A percentile compares a stretch with the other conserved stretches of the same genome.
phyloP scores from a whole-genome alignment of 37 sponge, comb jelly and placozoan species.

The Spongilla lacustris region DNA sequence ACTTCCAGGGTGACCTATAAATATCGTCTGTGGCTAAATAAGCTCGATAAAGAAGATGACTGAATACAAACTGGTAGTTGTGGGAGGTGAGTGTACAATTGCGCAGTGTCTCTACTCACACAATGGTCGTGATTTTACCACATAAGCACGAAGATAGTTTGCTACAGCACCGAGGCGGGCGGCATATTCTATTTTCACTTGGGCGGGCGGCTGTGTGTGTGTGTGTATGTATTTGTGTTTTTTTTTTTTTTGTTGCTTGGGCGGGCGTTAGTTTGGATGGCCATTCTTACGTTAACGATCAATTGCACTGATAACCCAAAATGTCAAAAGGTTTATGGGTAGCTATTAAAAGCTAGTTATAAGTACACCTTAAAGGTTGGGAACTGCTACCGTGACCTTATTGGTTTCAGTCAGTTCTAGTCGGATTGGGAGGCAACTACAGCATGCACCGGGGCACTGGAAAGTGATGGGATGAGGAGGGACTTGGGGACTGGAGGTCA shows the following conservation, averaged over 20 bases:
- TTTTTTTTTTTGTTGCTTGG: not conserved
- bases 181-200: not conserved
- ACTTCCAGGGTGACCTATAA: not conserved
- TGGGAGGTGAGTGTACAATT: constrained; percentile 64
- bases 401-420: no score
- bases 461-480: no score
- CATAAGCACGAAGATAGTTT: not conserved
- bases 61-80: constrained; percentile 88
- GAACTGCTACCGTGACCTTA: no score
- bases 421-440: no score
- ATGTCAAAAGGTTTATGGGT: not conserved
- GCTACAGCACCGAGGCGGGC: not conserved
- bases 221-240: no score
- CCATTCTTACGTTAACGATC: no score
- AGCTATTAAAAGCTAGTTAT: not conserved
- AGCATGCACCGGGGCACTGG: no score
- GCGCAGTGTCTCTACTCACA: not conserved
- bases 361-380: no score
- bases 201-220: no score
- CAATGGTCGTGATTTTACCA: not conserved
- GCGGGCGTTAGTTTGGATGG: no score
- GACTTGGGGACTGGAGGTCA: no score
- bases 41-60: constrained; percentile 53
- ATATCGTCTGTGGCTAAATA: not conserved
- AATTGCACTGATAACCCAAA: not conserved